Percentiles rank a stretch among this genome's conserved stretches.
Evolutionary conservation across 1,140 invertebrate genomes (phyloP).

Genomic region (Drosophila arawakana): DNA sequence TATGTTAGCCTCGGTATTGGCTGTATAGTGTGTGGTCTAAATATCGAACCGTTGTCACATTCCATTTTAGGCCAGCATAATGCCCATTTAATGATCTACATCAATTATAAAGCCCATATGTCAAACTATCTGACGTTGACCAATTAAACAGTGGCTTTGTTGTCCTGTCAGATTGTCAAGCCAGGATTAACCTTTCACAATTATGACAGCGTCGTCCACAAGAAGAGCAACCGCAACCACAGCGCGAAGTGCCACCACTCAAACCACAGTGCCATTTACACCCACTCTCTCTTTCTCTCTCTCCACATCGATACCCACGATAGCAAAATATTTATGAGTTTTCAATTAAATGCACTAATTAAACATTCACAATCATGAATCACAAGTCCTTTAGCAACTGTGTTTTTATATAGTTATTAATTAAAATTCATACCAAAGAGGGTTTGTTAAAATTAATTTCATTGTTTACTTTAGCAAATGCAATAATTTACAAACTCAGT

Average conservation of each 20-base stretch:
- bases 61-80: conserved; percentile 14
- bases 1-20: conserved; percentile 13
- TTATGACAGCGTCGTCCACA: conserved; percentile 32
- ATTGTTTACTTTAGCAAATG: too few relatives aligned
- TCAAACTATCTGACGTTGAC: conserved; percentile 70
- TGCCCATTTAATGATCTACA: conserved; percentile 46
- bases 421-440: not conserved
- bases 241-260: conserved; percentile 26
- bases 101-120: conserved; percentile 58
- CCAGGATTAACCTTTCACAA: conserved; percentile 61
- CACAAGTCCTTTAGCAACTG: not conserved
- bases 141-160: conserved; percentile 58
- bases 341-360: conserved; percentile 35
- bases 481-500: too few relatives aligned
- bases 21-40: conserved; percentile 1
- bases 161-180: conserved; percentile 61
- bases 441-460: too few relatives aligned
- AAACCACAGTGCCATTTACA: conserved; percentile 10
- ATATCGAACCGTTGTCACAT: conserved; percentile 31
- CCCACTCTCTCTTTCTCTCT: not conserved
- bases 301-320: not conserved
- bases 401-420: not conserved
- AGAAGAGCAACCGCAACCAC: conserved; percentile 25
- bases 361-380: conserved; percentile 23
- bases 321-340: conserved; percentile 35